phyloP scores from a whole-genome alignment of 2,113 vertebrate genomes.

The Clarias batrachus region DNA sequence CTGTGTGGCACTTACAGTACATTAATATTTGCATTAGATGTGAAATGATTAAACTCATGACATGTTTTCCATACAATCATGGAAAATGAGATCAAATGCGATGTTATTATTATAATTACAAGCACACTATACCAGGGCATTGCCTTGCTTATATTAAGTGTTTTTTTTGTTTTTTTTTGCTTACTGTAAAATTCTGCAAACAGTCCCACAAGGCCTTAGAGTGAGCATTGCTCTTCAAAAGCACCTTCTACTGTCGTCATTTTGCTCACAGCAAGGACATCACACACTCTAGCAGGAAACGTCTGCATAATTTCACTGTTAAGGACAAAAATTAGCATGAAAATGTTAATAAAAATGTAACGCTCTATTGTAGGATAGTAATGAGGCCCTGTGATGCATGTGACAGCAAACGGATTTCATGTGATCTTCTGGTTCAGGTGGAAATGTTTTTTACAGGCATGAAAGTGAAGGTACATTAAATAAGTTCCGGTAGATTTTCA shows the following conservation, averaged over 20 bases:
- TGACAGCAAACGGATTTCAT: background rate
- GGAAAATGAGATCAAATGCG: background rate
- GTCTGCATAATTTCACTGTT: background rate
- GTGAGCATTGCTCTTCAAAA: conserved; percentile 7
- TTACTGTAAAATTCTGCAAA: background rate
- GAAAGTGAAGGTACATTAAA: background rate
- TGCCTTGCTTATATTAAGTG: background rate
- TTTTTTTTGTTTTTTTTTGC: background rate
- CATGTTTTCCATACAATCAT: background rate
- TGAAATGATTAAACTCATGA: background rate
- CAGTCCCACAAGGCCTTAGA: background rate
- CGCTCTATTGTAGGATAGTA: background rate
- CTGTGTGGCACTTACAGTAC: background rate
- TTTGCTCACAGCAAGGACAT: conserved; percentile 21
- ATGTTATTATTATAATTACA: background rate
- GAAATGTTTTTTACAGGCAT: background rate
- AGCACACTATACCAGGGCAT: background rate
- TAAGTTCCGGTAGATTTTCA: background rate
- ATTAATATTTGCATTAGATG: background rate
- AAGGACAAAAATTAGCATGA: background rate
- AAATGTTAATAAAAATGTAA: background rate
- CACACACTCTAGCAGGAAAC: background rate
- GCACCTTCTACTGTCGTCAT: conserved; percentile 1
- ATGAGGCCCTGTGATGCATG: background rate
- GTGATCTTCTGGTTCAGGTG: background rate